A percentile compares a stretch with the other conserved stretches of the same genome.
Evolutionary conservation across 1,140 invertebrate species (phyloP).

Genomic region (Metopolophium dirhodum): DNA sequence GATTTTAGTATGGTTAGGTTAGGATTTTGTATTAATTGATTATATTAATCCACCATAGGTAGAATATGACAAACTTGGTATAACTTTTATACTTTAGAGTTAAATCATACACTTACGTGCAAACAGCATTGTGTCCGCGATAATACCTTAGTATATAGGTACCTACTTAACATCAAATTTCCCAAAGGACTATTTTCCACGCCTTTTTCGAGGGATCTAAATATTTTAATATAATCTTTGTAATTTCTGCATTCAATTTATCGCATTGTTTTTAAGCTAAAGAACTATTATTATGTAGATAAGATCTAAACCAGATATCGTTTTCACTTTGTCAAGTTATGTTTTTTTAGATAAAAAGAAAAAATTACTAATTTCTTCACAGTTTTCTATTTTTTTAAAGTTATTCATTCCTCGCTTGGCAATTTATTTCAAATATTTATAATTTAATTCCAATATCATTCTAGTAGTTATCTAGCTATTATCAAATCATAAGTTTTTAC

Average conservation of each 20-base stretch:
- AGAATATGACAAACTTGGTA: too few relatives aligned
- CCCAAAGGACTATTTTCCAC: slow-evolving; percentile 25
- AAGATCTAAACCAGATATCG: not conserved
- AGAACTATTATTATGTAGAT: not conserved
- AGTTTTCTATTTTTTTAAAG: not conserved
- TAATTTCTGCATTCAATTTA: not conserved
- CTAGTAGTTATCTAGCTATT: not conserved
- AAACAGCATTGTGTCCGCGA: too few relatives aligned
- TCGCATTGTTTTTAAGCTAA: not conserved
- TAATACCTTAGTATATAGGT: not conserved
- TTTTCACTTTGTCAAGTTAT: not conserved
- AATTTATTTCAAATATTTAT: not conserved
- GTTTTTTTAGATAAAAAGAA: not conserved
- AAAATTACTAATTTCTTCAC: not conserved
- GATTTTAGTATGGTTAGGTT: too few relatives aligned
- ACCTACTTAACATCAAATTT: not conserved
- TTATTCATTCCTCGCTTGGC: not conserved
- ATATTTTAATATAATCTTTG: not conserved
- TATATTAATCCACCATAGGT: too few relatives aligned
- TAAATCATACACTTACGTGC: too few relatives aligned
- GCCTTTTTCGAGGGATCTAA: slow-evolving; percentile 28
- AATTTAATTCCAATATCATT: not conserved
- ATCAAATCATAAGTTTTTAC: not conserved
- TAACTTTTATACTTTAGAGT: too few relatives aligned
- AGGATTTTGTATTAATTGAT: too few relatives aligned